Evolutionary conservation across 2,888 invertebrate genomes (phyloP), one percentile per base, ranked within the genome.

Genomic region (Phengaris arion): DNA sequence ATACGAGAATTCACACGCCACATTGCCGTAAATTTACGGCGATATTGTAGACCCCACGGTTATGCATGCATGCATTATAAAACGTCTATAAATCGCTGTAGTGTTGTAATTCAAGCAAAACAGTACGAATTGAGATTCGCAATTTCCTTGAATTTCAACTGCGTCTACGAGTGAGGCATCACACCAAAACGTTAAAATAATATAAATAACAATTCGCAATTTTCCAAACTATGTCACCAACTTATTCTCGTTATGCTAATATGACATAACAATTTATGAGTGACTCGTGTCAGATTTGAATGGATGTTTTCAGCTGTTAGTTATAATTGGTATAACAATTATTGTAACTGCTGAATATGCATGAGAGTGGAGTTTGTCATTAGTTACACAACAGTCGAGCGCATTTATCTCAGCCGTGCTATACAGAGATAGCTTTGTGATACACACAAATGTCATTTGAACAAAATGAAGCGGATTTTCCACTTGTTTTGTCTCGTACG

Each of bases 271-370:
- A 52, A 52, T 35, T 22, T 35, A 72, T 45, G 64, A 72, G 35
- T 52, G 64, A 72, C 35, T 52, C 72, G 72, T 52, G 72, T 72
- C 22, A 52, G 13, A 35, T 72, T 85, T 84, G 85, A 85, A 79
- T 79, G 81, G 83, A 84, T 83, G 83, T 87, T 87, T 88, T 87
- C 84, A 89, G 83, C 81, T 77, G 81, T 81, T 81, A 85, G 83
- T 85, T 82, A 82, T 84, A 82, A 82, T 85, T 81, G 83, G 80
- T 82, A 84, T 86, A 89, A 92, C 88, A 89, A 90, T 89, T 87
- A 90, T 89, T 87, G 87, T 89, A 86, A 86, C 84, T 80, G 80
- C 81, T 91, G 88, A 91, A 90, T 92, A 93, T 93, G 92, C 91
- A 93, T 92, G 90, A 92, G 88, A 79, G 83, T 82, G 81, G 85